Evolutionary conservation across 2,113 vertebrate genomes (phyloP).

Genomic region (Ibidorhyncha struthersii): DNA sequence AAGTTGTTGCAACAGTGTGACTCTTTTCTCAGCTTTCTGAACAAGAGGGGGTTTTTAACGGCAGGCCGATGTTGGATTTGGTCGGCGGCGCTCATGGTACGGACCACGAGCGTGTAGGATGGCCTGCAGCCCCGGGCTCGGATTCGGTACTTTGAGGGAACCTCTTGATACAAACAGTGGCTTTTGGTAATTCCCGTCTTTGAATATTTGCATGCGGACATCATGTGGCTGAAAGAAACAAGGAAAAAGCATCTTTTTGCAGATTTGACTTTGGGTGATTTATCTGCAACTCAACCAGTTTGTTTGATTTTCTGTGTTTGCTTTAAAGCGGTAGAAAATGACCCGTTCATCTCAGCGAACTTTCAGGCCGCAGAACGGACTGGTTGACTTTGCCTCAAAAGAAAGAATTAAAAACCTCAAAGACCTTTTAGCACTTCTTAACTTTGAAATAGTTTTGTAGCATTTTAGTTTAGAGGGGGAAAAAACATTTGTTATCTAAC

Average conservation of each 20-base stretch:
- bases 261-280: neutral
- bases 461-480: neutral
- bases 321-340: neutral
- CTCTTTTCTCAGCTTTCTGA: neutral
- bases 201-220: neutral
- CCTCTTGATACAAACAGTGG: neutral
- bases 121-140: neutral
- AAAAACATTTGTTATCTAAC: neutral
- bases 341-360: neutral
- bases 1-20: neutral
- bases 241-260: neutral
- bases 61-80: neutral
- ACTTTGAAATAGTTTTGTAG: neutral
- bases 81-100: rapidly evolving
- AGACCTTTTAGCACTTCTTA: neutral
- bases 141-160: rapidly evolving
- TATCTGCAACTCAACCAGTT: neutral
- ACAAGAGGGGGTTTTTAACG: rapidly evolving
- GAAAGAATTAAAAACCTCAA: neutral
- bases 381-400: neutral
- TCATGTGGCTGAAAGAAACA: neutral
- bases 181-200: neutral
- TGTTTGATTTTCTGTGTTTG: neutral
- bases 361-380: neutral
- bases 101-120: rapidly evolving